Evolutionary conservation across 2,113 vertebrate species (phyloP).

Genomic region (Fulica atra): DNA sequence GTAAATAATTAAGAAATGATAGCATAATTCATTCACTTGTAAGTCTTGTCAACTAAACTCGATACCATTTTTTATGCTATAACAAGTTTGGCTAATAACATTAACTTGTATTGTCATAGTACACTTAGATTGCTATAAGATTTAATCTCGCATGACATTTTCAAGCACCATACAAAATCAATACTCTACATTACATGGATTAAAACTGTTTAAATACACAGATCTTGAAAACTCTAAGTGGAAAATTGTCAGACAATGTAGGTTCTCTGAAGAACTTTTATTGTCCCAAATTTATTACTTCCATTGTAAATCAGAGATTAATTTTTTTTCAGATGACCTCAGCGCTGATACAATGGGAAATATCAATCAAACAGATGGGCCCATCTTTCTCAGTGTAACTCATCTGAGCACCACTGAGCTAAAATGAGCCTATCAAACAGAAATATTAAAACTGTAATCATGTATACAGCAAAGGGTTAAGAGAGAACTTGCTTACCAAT

Average conservation of each 20-base stretch:
- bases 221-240: conserved; percentile 55
- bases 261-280: conserved; percentile 48
- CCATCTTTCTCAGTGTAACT: conserved; percentile 20
- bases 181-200: conserved; percentile 64
- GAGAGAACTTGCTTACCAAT: background rate
- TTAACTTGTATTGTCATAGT: conserved; percentile 59
- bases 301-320: conserved; percentile 51
- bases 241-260: conserved; percentile 57
- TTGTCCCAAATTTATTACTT: conserved; percentile 59
- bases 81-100: conserved; percentile 64
- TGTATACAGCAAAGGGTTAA: conserved; percentile 10
- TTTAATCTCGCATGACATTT: conserved; percentile 68
- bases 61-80: conserved; percentile 48
- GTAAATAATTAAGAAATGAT: conserved; percentile 57
- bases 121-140: conserved; percentile 57
- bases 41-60: conserved; percentile 44
- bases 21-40: conserved; percentile 17
- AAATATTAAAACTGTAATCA: conserved; percentile 4
- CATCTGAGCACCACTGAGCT: background rate
- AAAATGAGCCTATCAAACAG: conserved; percentile 4
- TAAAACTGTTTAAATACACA: conserved; percentile 69
- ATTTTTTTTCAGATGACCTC: conserved; percentile 59
- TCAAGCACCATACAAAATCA: conserved; percentile 71
- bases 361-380: conserved; percentile 39
- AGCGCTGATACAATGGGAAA: conserved; percentile 35